A percentile compares a stretch with the other conserved stretches of the same genome.
phyloP scores from a whole-genome alignment of 2,888 invertebrate species.

The Galeopsomyia nigrocyanea region DNA sequence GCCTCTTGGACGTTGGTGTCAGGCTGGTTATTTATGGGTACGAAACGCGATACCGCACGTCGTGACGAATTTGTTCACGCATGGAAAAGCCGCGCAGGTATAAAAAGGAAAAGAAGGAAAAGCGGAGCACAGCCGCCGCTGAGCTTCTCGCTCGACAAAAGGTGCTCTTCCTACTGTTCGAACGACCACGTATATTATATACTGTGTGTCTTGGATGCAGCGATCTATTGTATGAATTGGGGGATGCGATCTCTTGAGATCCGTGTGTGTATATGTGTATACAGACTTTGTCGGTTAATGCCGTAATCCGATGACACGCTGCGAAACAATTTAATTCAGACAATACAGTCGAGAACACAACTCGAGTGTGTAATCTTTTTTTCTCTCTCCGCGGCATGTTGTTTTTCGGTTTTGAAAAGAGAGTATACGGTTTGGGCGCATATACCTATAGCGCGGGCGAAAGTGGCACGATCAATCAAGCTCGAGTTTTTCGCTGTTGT shows the following conservation, averaged over 20 bases:
- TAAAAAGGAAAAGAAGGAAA: neutral
- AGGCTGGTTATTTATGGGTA: conserved; percentile 45
- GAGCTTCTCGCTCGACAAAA: neutral
- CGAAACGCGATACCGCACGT: conserved; percentile 46
- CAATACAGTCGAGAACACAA: conserved; percentile 15
- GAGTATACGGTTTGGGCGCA: too few species aligned
- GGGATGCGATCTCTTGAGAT: conserved; percentile 12
- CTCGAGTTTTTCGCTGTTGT: conserved; percentile 20
- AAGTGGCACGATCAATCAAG: conserved; percentile 24
- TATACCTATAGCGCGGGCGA: neutral
- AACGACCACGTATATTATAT: neutral
- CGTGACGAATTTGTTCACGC: conserved; percentile 56
- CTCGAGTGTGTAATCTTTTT: neutral
- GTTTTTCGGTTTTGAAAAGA: neutral
- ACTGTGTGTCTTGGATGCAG: neutral
- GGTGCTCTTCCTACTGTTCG: conserved; percentile 6
- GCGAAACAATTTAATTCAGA: conserved; percentile 41
- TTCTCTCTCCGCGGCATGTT: neutral
- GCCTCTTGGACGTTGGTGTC: conserved; percentile 25
- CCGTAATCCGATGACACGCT: conserved; percentile 45
- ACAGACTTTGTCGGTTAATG: neutral
- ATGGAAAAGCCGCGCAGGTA: conserved; percentile 30
- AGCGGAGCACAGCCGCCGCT: neutral
- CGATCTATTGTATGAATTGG: conserved; percentile 14
- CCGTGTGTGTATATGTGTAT: neutral